Base-by-base conservation (phyloP, 30 jellyfish, hydroid and myxozoan genomes). In the Chrysaora quinquecirrha region DNA sequence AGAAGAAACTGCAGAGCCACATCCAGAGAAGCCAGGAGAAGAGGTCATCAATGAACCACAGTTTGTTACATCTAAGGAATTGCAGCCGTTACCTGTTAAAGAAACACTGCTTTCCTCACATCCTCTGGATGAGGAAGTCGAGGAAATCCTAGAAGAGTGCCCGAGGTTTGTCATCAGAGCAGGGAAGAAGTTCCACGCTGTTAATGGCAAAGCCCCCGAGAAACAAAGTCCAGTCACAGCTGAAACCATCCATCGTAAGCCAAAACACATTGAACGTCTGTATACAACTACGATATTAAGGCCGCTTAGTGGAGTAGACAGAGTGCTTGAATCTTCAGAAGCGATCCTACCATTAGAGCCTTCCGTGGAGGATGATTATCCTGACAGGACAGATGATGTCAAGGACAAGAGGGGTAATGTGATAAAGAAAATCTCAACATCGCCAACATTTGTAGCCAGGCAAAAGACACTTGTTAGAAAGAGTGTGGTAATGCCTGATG, bases 241-340 rank as follows among this genome's bases (percentile, higher is more conserved):
- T 2, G 74, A 63, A 62, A n/a, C 2, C n/a, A 48, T 64, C 14
- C 69, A 21, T 21, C 24, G 58, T 43, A 22, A 63, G 24, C 82
- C 89, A 12, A 64, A 49, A 22, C 83, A 89, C 67, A 89, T 90
- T 23, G 97, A 90, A 33, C 47, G 96, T 31, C 58, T 90, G 27
- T 83, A 21, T 48, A 68, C 79, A 12, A 77, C 93, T 0, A 32
- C 73, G 52, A 49, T 90, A 2, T 75, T 71, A 20, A 64, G 97
- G 58, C 49, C 79, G 28, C 88, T 74, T 31, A 91, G 77, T 58
- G 97, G 97, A 48, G 71, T 31, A 18, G 96, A 85, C 25, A 48
- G 78, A 16, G 48, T 90, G 3, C 25, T 83, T 7, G 96, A 90
- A 34, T 83, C 87, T 64, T 90, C 97, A 1, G 96, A 82, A 87